These are phyloP conservation scores for Perizoma flavofasciatum DNA, from an alignment of 2,888 invertebrate genomes.

Conservation along the genomic window DNA sequence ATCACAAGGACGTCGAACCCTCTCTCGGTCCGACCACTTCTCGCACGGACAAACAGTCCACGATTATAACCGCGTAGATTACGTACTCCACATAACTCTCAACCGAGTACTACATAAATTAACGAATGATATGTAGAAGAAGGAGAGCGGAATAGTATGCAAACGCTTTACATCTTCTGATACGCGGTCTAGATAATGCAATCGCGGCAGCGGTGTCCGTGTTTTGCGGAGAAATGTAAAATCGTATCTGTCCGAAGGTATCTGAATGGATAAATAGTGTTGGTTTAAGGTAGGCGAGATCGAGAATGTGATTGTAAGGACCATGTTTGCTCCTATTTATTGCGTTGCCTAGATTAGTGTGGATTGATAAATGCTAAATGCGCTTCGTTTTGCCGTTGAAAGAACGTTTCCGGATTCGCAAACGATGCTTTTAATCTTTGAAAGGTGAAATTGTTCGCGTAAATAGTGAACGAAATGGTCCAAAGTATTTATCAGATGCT, in stretches of 20 bases:
- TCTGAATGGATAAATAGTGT: constrained; percentile 41
- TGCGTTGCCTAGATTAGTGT: constrained; percentile 35
- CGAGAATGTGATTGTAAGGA: constrained; percentile 40
- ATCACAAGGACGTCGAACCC: constrained; percentile 77
- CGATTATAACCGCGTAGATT: constrained; percentile 66
- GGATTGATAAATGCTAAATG: constrained; percentile 37
- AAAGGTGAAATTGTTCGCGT: constrained; percentile 4
- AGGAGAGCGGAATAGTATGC: constrained; percentile 50
- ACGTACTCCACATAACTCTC: constrained; percentile 68
- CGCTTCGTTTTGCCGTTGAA: constrained; percentile 29
- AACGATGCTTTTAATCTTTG: constrained; percentile 28
- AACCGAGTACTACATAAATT: constrained; percentile 72
- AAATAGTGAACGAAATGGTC: constrained; percentile 12
- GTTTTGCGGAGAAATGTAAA: constrained; percentile 49
- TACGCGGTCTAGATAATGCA: constrained; percentile 56
- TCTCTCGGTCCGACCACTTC: constrained; percentile 38
- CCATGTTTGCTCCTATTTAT: constrained; percentile 39
- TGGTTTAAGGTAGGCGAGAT: constrained; percentile 44
- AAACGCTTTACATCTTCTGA: constrained; percentile 56
- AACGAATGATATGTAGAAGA: constrained; percentile 69
- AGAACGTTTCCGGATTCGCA: constrained; percentile 27
- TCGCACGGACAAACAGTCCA: constrained; percentile 32
- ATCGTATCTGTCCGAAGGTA: constrained; percentile 47
- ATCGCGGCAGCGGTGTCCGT: constrained; percentile 46
- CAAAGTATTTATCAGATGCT: constrained; percentile 13